Evolutionary conservation across 2,888 invertebrate species (phyloP), one percentile per base, ranked within the genome.

Genomic region (Caenorhabditis sp.): DNA sequence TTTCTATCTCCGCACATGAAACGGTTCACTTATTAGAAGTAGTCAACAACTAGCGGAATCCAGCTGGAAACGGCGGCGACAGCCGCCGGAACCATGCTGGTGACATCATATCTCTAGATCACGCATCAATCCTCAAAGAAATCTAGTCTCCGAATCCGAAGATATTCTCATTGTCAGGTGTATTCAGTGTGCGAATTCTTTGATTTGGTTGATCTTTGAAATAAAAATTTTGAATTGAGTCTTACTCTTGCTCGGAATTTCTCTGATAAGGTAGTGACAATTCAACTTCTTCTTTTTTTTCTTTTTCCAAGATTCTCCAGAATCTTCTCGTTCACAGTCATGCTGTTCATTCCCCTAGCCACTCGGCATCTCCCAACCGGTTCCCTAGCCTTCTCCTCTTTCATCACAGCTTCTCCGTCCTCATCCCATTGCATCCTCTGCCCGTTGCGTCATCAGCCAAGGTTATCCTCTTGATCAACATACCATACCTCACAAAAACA

Each of bases 381-480:
- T 55, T 24, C 13, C 40, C n/a, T n/a, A n/a, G n/a, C n/a, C 40
- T 9, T 13, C 28, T 55, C 28, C 26, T 2, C n/a, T n/a, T n/a
- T 9, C 28, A 11, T 28, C n/a, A 26, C 55, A 8, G 26, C 55
- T 55, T 55, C 55, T 26, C n/a, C 55, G 13, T 28, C 55, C 15
- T n/a, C 55, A 55, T 55, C 28, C n/a, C n/a, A 8, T 55, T 55
- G 4, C 24, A 9, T 28, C 55, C 2, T 15, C 28, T n/a, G 15
- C 15, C n/a, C 28, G n/a, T 28, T 26, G 26, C 55, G 28, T 55
- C 28, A 28, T 8, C 28, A 8, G 3, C 55, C 55, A 55, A 55
- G 55, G 55, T 55, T 55, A 55, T 55, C 55, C 28, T 53, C 51
- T 26, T 53, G 51, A 55, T 55, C 55, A 55, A 55, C 55, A 28